A percentile compares a stretch with the other conserved stretches of the same genome.
These are phyloP conservation scores for Panonychus citri DNA, from an alignment of 1,140 invertebrate species.

Conservation along the genomic window DNA sequence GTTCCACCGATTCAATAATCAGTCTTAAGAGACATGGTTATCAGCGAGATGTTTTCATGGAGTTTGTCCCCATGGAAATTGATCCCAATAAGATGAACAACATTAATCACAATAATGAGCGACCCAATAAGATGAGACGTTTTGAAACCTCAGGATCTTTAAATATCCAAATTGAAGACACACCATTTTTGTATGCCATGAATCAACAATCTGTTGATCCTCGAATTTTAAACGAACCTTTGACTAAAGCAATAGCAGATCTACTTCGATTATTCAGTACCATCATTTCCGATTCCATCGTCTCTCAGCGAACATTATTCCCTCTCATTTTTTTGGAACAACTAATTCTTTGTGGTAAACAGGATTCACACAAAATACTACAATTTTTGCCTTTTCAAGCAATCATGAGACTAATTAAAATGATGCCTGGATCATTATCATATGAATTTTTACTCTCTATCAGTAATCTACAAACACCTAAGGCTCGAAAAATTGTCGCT, in stretches of 20 bases:
- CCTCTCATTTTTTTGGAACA: constrained; percentile 57
- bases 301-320: constrained; percentile 62
- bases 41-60: neutral
- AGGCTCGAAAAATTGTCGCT: constrained; percentile 21
- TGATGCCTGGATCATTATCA: constrained; percentile 19
- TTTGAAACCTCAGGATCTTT: neutral
- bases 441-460: constrained; percentile 21
- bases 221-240: constrained; percentile 15
- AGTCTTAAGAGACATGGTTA: neutral
- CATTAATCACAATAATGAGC: neutral
- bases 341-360: constrained; percentile 50
- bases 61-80: neutral
- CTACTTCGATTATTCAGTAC: constrained; percentile 45
- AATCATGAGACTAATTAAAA: constrained; percentile 20
- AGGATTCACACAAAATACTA: constrained; percentile 44
- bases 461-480: constrained; percentile 20
- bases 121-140: constrained; percentile 10
- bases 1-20: neutral
- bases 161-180: constrained; percentile 12
- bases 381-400: constrained; percentile 44
- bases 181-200: constrained; percentile 12
- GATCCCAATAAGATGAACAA: neutral
- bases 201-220: constrained; percentile 9
- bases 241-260: constrained; percentile 26
- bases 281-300: constrained; percentile 43